Evolutionary conservation across 2,888 invertebrate genomes (phyloP), one percentile per base, ranked within the genome.

Genomic region (Seira sanloemensis): DNA sequence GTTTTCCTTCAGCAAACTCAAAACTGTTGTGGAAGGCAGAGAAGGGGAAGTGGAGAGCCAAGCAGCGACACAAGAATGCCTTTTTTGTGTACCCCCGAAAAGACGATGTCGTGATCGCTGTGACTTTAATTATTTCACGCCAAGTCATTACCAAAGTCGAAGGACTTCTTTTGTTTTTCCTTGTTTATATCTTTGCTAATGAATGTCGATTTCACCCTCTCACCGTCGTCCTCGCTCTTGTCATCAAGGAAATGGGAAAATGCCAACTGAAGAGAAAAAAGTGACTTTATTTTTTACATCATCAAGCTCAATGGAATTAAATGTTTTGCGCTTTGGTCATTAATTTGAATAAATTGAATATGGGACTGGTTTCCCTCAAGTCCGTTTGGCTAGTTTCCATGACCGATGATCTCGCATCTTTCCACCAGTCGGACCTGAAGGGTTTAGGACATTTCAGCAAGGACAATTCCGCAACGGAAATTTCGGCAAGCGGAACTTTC

Each of bases 111-210:
- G 62, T 50, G 72, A 76, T 37, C 67, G 77, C 77, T 72, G 76
- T 69, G 74, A 81, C 81, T 82, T 82, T 82, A 82, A 77, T 77
- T 76, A 76, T 69, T 71, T n/a, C 72, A 71, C 76, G 71, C 76
- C 76, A 82, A 62, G 62, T 74, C 73, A 73, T 24, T 73, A 54
- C 62, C n/a, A 9, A 74, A 7, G 7, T 62, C 21, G 62, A 62
- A 23, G 62, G 21, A 5, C 21, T 62, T 9, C 21, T 62, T 62
- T 62, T 19, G 19, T 27, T 23, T 77, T 27, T 67, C 58, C 58
- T 23, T 26, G 37, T 66, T 26, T 54, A 5, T 76, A 19, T 9
- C 58, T 50, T 50, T 68, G 46, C 62, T 74, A 74, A 74, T 74
- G 74, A 74, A 74, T 74, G 25, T 58, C 58, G 54, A 62, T 74